Conservation (phyloP, 1,140 invertebrate species). For the Colletes latitarsis region DNA sequence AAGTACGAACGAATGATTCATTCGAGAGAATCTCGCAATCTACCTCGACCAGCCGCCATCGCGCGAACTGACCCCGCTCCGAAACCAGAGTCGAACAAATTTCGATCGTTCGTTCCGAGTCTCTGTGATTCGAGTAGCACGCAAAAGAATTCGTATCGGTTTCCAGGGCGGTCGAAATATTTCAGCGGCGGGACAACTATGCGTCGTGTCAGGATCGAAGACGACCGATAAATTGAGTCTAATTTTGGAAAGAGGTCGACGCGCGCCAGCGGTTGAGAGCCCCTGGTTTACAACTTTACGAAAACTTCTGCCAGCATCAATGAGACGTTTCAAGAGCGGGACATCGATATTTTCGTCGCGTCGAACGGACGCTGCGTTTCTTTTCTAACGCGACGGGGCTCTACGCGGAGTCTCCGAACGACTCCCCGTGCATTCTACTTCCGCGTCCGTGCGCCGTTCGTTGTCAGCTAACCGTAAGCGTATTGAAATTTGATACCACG, state of each 20-base stretch:
- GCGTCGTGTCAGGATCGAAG: not conserved
- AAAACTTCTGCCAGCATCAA: not conserved
- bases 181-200: not conserved
- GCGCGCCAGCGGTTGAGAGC: not conserved
- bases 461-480: conserved; percentile 17
- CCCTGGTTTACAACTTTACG: not conserved
- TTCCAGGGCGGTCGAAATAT: no score
- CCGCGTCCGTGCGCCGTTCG: conserved; percentile 9
- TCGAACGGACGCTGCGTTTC: not conserved
- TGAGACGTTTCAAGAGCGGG: not conserved
- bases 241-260: not conserved
- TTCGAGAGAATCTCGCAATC: conserved; percentile 28
- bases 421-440: conserved; percentile 7
- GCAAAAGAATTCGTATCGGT: no score
- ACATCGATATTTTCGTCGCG: not conserved
- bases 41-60: not conserved
- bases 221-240: not conserved
- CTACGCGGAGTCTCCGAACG: not conserved
- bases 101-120: no score
- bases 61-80: no score
- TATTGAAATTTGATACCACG: conserved; percentile 63
- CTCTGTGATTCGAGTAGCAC: no score
- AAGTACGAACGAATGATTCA: conserved; percentile 22
- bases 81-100: no score
- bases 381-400: not conserved